Conservation (phyloP, 2,888 invertebrate species). For the Eristalinus sepulchralis region DNA sequence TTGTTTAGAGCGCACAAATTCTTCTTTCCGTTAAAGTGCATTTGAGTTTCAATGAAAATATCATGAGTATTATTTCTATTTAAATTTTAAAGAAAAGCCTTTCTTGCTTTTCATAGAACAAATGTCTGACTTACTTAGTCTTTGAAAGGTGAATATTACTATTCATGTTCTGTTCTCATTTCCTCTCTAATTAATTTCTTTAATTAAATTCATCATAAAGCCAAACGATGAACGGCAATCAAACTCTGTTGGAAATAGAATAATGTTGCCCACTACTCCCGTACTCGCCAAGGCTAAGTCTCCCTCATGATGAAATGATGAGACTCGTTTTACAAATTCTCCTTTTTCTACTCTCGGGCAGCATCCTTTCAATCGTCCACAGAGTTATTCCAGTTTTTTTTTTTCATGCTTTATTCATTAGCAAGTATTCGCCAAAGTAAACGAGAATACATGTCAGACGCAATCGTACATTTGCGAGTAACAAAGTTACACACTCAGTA, state of each 20-base stretch:
- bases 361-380: not conserved
- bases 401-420: constrained; percentile 7
- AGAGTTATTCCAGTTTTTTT: constrained; percentile 48
- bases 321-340: constrained; percentile 71
- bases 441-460: constrained; percentile 33
- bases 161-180: not conserved
- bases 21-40: no score
- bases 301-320: not conserved
- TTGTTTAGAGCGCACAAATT: no score
- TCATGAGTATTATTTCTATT: not conserved
- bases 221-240: not conserved
- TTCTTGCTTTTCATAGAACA: not conserved
- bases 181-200: constrained; percentile 21
- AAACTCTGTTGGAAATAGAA: not conserved
- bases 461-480: not conserved
- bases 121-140: not conserved
- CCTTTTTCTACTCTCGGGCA: constrained; percentile 71
- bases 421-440: constrained; percentile 61
- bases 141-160: constrained; percentile 1
- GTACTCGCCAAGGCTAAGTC: not conserved
- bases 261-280: constrained; percentile 3
- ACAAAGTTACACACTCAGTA: not conserved
- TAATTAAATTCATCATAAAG: constrained; percentile 27
- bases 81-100: not conserved
- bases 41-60: no score